Base-by-base conservation (phyloP, 1,140 invertebrate species). In the Scaptodrosophila lebanonensis region DNA sequence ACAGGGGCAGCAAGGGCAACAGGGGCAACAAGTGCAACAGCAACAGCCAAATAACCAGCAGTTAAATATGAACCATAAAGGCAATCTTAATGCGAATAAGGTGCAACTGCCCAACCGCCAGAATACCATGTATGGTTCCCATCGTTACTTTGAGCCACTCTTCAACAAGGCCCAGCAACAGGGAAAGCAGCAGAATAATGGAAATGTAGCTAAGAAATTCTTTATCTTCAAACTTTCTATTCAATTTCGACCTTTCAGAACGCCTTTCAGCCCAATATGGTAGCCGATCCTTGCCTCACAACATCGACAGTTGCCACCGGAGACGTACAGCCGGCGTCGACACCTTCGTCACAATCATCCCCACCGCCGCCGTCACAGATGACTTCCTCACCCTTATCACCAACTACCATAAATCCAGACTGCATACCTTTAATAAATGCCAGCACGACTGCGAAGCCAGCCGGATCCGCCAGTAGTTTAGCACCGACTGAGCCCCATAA, bases 391-490 rank as follows among this genome's bases (percentile, higher is more conserved):
- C n/a, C n/a, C n/a, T n/a, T n/a, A n/a, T n/a, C n/a, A n/a, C n/a
- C n/a, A n/a, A 58, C n/a, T 5, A 79, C 75, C 1, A 40, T 79
- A 1, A 51, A 66, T 48, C 73, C 73, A 2, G 48, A 58, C 1
- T 77, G 73, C 30, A 30, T 79, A 7, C 39, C 73, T 6, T 38
- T 72, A n/a, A 20, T 47, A 25, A n/a, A 20, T 30, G 1, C n/a
- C 33, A 50, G 7, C 35, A 25, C 5, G 12, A 48, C 9, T 6
- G 17, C 7, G 7, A 35, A 1, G n/a, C 29, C 43, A 18, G n/a
- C 29, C 11, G 30, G 9, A 3, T 9, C 44, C 5, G 17, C 9
- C n/a, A 33, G 27, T 12, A 47, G 27, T 2, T 7, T n/a, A 1
- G 6, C 45, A 35, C 0, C 29, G 5, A 3, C 29, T 0, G 48